phyloP scores from a whole-genome alignment of 2,113 vertebrate species.

The Jaculus jaculus region DNA sequence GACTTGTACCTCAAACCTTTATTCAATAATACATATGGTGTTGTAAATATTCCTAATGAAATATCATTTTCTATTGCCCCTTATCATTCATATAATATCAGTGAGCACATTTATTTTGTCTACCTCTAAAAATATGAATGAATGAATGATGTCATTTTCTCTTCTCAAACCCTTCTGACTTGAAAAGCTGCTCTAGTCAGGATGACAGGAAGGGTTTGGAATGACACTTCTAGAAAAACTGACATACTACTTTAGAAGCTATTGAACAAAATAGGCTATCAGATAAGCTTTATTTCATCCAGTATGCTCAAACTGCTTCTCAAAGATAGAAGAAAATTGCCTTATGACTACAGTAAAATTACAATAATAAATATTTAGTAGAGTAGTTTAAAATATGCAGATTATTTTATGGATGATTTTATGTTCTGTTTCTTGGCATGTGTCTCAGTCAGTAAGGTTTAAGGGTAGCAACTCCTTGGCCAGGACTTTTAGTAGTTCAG shows the following conservation, averaged over 20 bases:
- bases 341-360: neutral
- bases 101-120: constrained; percentile 62
- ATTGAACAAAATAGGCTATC: neutral
- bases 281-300: neutral
- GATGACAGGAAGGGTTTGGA: neutral
- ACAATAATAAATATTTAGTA: neutral
- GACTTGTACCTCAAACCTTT: constrained; percentile 48
- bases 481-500: neutral
- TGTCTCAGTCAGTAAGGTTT: neutral
- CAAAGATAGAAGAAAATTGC: neutral
- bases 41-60: constrained; percentile 68
- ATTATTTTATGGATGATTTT: neutral
- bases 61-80: constrained; percentile 68
- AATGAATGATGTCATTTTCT: constrained; percentile 43
- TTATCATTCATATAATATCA: constrained; percentile 44
- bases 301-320: neutral
- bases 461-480: neutral
- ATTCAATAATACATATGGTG: constrained; percentile 66
- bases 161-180: neutral
- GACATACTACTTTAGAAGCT: neutral
- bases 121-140: constrained; percentile 48
- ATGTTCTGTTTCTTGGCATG: neutral
- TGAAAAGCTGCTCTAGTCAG: neutral
- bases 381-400: neutral
- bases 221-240: neutral